phyloP scores from a whole-genome alignment of 2,797 vertebrate genomes.

The Trichosurus vulpecula region DNA sequence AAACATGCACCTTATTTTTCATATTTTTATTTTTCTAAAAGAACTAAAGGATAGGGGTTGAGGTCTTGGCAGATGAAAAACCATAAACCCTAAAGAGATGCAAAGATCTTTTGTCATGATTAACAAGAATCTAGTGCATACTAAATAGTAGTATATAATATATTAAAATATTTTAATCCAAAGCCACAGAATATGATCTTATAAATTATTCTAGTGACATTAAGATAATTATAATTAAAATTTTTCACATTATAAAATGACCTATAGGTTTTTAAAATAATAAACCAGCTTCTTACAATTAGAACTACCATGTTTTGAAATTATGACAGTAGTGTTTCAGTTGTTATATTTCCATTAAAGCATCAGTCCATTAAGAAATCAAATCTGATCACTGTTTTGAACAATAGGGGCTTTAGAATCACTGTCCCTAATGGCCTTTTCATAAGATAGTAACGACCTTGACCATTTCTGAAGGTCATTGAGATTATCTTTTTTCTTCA shows the following conservation, averaged over 20 bases:
- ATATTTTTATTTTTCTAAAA: slow-evolving; percentile 33
- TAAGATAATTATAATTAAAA: neutral
- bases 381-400: neutral
- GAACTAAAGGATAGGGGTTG: neutral
- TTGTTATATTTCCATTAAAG: neutral
- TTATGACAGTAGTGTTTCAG: neutral
- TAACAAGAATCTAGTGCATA: neutral
- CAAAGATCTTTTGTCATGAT: neutral
- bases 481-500: neutral
- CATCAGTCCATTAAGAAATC: neutral
- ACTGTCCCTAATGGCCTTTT: neutral
- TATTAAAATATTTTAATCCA: neutral
- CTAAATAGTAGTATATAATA: neutral
- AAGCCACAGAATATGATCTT: neutral
- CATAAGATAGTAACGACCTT: neutral
- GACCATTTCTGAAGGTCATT: neutral
- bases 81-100: neutral
- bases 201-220: neutral
- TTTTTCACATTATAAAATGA: neutral
- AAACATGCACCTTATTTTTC: neutral
- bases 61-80: slow-evolving; percentile 3
- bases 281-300: neutral
- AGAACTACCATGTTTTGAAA: neutral
- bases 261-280: neutral
- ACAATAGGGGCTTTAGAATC: neutral